Base-by-base conservation (phyloP, 2,113 vertebrate species). In the Tupaia tana region DNA sequence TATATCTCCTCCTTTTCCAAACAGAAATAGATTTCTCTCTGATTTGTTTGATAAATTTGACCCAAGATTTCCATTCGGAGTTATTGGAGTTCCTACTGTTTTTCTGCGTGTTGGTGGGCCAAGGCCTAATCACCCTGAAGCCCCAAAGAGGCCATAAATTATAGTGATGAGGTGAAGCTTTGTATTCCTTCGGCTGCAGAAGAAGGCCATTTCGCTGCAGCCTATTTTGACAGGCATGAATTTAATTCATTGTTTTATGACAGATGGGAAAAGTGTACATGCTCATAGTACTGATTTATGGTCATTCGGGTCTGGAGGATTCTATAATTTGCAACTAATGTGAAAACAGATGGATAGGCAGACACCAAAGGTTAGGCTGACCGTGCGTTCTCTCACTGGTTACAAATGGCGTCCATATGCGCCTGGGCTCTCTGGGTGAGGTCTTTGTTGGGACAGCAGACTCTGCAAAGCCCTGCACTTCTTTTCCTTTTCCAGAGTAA, bases 201-300 rank as follows among this genome's bases (percentile, higher is more conserved):
- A 99, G 98, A 97, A 99, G 99, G 98, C 98, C 98, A 98, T 99
- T 99, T 99, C 98, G 98, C 99, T 98, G 99, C 98, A 74, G 98
- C 98, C 96, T 99, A 98, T 99, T 99, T 99, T 99, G 99, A 99
- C 99, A 99, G 99, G 99, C 98, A 98, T 98, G 98, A 98, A 99
- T 99, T 99, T 99, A 99, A 99, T 99, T 99, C 99, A 99, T 99
- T 99, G 99, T 99, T 99, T 99, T 99, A 99, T 99, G 99, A 99
- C 99, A 99, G 99, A 99, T 99, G 99, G 99, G 99, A 99, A 99
- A 99, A 99, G 98, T 98, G 93, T 99, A 99, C 99, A 98, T 98
- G 99, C 99, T 99, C 98, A 97, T 98, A 97, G 98, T 92, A 7
- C 98, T 99, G 99, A 99, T 99, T 99, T 99, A 99, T 99, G 99